Conservation (phyloP, 2,888 invertebrate genomes). For the Oscheius sp. region DNA sequence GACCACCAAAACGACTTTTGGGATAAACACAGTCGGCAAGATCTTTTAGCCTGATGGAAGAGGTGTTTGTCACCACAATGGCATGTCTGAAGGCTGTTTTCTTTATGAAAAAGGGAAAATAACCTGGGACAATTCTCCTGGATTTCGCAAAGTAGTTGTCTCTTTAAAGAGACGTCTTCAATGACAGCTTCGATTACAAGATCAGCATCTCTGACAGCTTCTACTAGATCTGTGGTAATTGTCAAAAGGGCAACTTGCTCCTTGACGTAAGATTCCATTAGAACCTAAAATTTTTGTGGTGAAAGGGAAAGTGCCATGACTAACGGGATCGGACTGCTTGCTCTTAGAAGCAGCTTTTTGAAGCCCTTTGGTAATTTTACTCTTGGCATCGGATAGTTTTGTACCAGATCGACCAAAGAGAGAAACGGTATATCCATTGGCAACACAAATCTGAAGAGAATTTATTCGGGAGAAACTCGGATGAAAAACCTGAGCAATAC, state of each 20-base stretch:
- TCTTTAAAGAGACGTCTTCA: slow-evolving; percentile 84
- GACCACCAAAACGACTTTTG: slow-evolving; percentile 82
- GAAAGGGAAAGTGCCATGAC: not conserved
- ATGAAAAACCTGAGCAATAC: slow-evolving; percentile 65
- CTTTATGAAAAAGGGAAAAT: not conserved
- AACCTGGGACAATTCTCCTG: slow-evolving; percentile 79
- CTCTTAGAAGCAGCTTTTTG: slow-evolving; percentile 43
- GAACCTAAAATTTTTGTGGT: not conserved
- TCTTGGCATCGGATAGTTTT: slow-evolving; percentile 81
- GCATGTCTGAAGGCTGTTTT: slow-evolving; percentile 78
- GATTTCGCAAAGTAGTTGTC: slow-evolving; percentile 82
- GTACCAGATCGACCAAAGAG: slow-evolving; percentile 84
- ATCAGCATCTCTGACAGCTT: slow-evolving; percentile 80
- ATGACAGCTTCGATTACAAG: slow-evolving; percentile 87
- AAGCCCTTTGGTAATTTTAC: slow-evolving; percentile 46
- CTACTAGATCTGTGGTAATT: slow-evolving; percentile 63
- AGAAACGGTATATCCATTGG: slow-evolving; percentile 85
- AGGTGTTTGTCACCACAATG: slow-evolving; percentile 89
- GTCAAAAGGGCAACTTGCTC: slow-evolving; percentile 15
- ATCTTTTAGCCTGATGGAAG: slow-evolving; percentile 85
- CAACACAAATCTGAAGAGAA: slow-evolving; percentile 84
- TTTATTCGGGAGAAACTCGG: not conserved
- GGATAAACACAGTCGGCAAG: slow-evolving; percentile 76
- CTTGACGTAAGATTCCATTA: not conserved
- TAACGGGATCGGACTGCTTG: slow-evolving; percentile 33